Conservation (phyloP, 2,888 invertebrate species). For the Protonemura montana region DNA sequence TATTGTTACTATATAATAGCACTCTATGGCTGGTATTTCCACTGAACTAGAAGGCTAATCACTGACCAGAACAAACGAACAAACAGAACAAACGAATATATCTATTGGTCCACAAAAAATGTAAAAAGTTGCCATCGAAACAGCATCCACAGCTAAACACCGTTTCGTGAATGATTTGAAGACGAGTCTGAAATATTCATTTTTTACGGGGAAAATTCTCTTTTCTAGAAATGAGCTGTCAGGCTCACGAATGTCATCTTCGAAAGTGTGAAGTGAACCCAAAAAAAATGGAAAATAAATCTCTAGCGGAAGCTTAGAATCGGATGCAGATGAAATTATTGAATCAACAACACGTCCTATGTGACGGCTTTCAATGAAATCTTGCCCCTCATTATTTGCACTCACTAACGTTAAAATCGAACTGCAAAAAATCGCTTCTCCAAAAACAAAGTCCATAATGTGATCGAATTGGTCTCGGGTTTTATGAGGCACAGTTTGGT, state of each 20-base stretch:
- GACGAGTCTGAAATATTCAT: no score
- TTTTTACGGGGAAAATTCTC: no score
- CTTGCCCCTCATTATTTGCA: not conserved
- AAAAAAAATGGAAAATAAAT: not conserved
- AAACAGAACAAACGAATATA: no score
- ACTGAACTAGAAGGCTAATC: no score
- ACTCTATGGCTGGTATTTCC: no score
- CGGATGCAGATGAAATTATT: not conserved
- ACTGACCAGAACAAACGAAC: no score
- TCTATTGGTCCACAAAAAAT: no score
- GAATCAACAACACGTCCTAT: not conserved
- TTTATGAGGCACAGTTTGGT: not conserved
- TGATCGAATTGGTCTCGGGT: not conserved
- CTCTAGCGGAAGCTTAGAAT: not conserved
- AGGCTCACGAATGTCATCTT: not conserved
- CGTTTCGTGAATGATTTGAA: no score
- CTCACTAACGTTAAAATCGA: not conserved
- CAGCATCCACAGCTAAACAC: no score
- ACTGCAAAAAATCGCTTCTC: not conserved
- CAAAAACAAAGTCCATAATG: not conserved
- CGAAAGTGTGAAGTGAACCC: not conserved
- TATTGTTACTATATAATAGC: no score
- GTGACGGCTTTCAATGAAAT: not conserved
- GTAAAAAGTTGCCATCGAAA: no score
- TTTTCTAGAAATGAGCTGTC: no score